Evolutionary conservation across 2,888 invertebrate species (phyloP), one percentile per base, ranked within the genome.

Genomic region (Dryocosmus kuriphilus): DNA sequence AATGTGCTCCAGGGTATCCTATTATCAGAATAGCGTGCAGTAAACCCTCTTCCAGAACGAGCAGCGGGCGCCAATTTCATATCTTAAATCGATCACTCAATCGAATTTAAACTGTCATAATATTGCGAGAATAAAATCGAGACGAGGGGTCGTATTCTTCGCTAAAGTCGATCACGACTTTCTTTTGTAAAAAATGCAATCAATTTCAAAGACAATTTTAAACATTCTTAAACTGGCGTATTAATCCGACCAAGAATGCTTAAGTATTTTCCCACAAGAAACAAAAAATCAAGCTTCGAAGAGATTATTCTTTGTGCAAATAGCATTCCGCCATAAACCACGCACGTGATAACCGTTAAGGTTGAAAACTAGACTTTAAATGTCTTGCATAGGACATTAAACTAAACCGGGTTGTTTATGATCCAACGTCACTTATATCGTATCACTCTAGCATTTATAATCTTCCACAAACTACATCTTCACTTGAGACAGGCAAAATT

Each of bases 351-450:
- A 41, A 51, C 46, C 67, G 67, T 71, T 71, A 71, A 71, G 24
- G 27, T 46, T 19, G 46, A 71, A 71, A 71, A 71, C 19, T 71
- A 46, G 67, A 71, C 67, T 51, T 71, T 71, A 71, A 71, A 46
- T 8, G 4, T 71, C 30, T 46, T n/a, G 67, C 27, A 11, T 41
- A 71, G 51, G 51, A 51, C 67, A 46, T 46, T 30, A 71, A 71
- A 71, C 46, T 71, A 51, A 46, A 71, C 41, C 46, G 67, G 67
- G 24, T 71, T 71, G 67, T 71, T 71, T 71, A 71, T 71, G 30
- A n/a, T n/a, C 30, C 46, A 51, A n/a, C 27, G 11, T 30, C 16
- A 51, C 27, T 67, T 71, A 71, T 71, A 71, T 71, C 51, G 27
- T 19, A 41, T 46, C 46, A 65, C 7, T 19, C 27, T 24, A 67